phyloP scores from a whole-genome alignment of 2,113 vertebrate genomes.

The Onychostruthus taczanowskii region DNA sequence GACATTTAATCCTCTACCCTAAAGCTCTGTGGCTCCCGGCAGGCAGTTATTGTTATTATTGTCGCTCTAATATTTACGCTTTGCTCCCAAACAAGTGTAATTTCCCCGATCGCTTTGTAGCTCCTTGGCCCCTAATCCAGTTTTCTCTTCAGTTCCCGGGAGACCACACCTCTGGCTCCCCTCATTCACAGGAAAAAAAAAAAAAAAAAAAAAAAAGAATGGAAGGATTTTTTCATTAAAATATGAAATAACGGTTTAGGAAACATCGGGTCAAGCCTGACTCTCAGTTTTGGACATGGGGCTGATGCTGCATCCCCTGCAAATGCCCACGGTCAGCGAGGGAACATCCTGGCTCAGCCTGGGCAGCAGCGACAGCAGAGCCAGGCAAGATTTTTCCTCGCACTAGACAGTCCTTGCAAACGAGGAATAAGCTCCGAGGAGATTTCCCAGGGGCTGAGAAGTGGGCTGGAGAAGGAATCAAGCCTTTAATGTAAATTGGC shows the following conservation, averaged over 20 bases:
- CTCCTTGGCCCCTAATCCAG: background rate
- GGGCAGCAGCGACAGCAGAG: background rate
- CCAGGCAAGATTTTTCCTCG: background rate
- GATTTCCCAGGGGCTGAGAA: conserved; percentile 56
- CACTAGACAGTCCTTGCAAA: background rate
- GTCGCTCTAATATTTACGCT: background rate
- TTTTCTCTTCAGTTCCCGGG: background rate
- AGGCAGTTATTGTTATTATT: background rate
- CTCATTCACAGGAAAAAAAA: background rate
- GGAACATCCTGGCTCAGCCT: background rate
- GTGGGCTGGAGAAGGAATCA: conserved; percentile 34
- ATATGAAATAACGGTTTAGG: background rate
- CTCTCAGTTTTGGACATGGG: fast-evolving
- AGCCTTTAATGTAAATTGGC: conserved; percentile 64
- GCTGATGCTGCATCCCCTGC: background rate
- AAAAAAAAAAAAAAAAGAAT: background rate
- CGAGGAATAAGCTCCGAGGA: background rate
- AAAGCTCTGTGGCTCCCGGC: background rate
- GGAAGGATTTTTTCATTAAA: background rate
- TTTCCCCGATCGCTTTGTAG: background rate
- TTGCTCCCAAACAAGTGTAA: background rate
- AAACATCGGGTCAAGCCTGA: background rate
- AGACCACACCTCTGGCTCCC: background rate
- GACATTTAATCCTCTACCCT: background rate
- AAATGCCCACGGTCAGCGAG: background rate